Conservation (phyloP, 2,113 vertebrate genomes). For the Misgurnus mizolepis region DNA sequence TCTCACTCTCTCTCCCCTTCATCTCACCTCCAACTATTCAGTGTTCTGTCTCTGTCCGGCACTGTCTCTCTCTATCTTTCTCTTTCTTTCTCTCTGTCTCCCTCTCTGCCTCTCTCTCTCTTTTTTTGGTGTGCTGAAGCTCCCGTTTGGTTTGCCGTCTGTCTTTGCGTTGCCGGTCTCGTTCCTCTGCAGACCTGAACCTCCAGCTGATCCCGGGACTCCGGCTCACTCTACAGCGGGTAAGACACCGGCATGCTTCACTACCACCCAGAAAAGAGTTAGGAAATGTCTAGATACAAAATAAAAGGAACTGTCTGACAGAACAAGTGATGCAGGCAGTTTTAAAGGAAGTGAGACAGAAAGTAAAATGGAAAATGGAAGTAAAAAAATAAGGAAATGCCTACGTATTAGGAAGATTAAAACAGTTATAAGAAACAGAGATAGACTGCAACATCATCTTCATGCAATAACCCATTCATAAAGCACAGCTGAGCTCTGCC, state of each 20-base stretch:
- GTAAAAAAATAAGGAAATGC: not conserved
- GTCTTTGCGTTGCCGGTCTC: constrained; percentile 16
- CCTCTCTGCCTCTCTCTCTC: constrained; percentile 36
- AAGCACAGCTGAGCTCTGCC: constrained; percentile 53
- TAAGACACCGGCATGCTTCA: constrained; percentile 26
- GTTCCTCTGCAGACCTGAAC: constrained; percentile 39
- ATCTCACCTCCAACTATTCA: constrained; percentile 57
- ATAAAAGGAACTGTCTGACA: not conserved
- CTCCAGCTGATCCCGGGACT: constrained; percentile 40
- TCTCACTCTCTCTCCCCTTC: constrained; percentile 52
- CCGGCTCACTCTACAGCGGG: constrained; percentile 24
- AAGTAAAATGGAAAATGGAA: not conserved
- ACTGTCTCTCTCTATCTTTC: constrained; percentile 27
- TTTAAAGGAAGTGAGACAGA: not conserved
- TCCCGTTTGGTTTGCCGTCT: constrained; percentile 32
- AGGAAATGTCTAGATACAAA: not conserved
- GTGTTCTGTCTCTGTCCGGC: constrained; percentile 39
- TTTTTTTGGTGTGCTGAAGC: constrained; percentile 31
- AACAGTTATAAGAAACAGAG: not conserved
- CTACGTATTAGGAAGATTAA: not conserved
- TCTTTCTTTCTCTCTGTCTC: constrained; percentile 13
- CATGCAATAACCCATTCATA: constrained; percentile 52
- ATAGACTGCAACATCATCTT: constrained; percentile 43
- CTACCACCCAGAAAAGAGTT: constrained; percentile 2
- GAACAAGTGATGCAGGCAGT: constrained; percentile 4